A percentile compares a stretch with the other conserved stretches of the same genome.
phyloP scores from a whole-genome alignment of 2,888 invertebrate species.

The Clivina fossor region DNA sequence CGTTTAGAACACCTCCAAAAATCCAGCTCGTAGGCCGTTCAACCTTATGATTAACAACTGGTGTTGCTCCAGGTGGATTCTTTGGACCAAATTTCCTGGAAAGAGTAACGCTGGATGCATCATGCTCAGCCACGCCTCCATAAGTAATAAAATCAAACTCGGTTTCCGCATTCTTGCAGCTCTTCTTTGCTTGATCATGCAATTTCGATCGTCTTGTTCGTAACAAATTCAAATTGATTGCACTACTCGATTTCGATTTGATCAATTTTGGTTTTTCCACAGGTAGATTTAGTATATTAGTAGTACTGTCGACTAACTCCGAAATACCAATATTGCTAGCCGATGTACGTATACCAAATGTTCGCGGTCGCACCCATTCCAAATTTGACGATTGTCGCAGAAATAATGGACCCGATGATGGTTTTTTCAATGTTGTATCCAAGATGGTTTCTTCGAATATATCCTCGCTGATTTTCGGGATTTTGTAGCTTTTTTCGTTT shows the following conservation, averaged over 20 bases:
- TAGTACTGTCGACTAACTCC: conserved; percentile 39
- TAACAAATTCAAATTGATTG: conserved; percentile 52
- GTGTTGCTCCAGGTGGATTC: conserved; percentile 14
- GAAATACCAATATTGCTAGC: conserved; percentile 42
- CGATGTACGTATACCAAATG: conserved; percentile 45
- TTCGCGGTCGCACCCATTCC: conserved; percentile 48
- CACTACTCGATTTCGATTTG: conserved; percentile 53
- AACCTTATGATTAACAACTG: conserved; percentile 9
- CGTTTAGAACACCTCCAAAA: neutral
- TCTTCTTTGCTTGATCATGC: conserved; percentile 46
- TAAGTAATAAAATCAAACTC: conserved; percentile 53
- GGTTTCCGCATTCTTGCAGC: conserved; percentile 48
- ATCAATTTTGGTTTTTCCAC: conserved; percentile 47
- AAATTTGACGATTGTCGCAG: conserved; percentile 53
- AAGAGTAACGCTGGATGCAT: conserved; percentile 31
- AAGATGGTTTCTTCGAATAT: conserved; percentile 36
- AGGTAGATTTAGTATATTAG: conserved; percentile 26
- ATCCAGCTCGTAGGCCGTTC: conserved; percentile 12
- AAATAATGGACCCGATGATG: conserved; percentile 51
- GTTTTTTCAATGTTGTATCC: too few relatives aligned
- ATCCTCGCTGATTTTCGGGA: conserved; percentile 43
- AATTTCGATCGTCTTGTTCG: conserved; percentile 49
- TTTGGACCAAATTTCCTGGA: conserved; percentile 42
- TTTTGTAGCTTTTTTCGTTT: conserved; percentile 35
- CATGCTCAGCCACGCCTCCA: conserved; percentile 40